Conservation (phyloP, 2,797 vertebrate genomes). For the Hoplostethus mediterraneus region DNA sequence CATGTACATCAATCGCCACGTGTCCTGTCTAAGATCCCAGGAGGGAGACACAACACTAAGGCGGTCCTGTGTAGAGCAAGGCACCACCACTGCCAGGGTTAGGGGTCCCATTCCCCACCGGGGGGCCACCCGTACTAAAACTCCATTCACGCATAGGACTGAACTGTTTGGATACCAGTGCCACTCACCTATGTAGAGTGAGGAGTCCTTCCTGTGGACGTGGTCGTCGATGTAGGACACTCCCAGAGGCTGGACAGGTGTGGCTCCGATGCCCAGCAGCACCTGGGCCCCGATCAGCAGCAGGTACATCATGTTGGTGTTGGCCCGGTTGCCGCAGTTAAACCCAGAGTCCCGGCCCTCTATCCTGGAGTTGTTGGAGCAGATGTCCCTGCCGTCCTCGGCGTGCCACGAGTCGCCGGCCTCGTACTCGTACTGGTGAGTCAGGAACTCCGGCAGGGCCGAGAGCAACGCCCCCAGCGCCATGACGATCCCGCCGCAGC, state of each 20-base stretch:
- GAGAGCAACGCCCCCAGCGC: conserved; percentile 95
- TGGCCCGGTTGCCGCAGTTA: conserved; percentile 90
- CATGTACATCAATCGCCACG: too few species aligned
- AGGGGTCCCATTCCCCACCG: too few species aligned
- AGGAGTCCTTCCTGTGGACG: conserved; percentile 96
- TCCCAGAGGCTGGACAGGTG: conserved; percentile 96
- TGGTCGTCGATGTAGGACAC: conserved; percentile 99
- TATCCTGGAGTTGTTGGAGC: conserved; percentile 86
- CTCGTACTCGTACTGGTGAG: conserved; percentile 95
- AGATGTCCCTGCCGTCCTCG: conserved; percentile 91
- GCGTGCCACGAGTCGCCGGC: conserved; percentile 91
- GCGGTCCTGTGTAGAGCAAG: too few species aligned
- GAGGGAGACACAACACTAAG: too few species aligned
- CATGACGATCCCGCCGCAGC: conserved; percentile 98
- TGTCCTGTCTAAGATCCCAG: too few species aligned
- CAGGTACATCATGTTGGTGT: conserved; percentile 99
- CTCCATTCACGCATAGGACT: too few species aligned
- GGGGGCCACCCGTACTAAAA: too few species aligned
- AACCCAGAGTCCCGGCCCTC: conserved; percentile 85
- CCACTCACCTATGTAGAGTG: conserved; percentile 95
- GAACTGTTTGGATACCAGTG: too few species aligned
- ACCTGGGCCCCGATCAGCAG: conserved; percentile 98
- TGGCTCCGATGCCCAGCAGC: conserved; percentile 96
- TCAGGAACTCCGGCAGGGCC: conserved; percentile 95
- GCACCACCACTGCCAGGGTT: too few species aligned